phyloP scores from a whole-genome alignment of 37 sponge, comb jelly and placozoan species.

The Haliclona indistincta region DNA sequence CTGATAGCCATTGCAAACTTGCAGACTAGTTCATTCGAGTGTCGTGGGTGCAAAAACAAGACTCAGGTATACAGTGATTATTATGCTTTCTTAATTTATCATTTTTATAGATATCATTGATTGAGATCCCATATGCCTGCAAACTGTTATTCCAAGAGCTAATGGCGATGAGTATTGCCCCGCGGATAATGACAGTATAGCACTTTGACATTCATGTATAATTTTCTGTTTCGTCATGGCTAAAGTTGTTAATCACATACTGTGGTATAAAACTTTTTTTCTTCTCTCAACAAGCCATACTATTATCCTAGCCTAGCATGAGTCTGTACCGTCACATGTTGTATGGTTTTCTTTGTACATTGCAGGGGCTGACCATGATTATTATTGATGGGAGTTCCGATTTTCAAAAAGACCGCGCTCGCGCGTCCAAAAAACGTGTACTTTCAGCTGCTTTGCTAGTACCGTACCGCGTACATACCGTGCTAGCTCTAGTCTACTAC shows the following conservation, averaged over 20 bases:
- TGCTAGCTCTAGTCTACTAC: too few relatives aligned
- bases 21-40: conserved; percentile 90
- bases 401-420: neutral
- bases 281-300: neutral
- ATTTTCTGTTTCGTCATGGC: too few relatives aligned
- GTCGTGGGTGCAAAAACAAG: conserved; percentile 98
- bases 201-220: too few relatives aligned
- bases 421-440: too few relatives aligned
- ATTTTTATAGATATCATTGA: conserved; percentile 85
- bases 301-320: too few relatives aligned
- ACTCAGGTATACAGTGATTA: conserved; percentile 77
- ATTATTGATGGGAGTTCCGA: neutral
- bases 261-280: too few relatives aligned
- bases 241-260: too few relatives aligned
- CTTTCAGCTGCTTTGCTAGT: too few relatives aligned
- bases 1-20: conserved; percentile 98
- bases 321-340: too few relatives aligned
- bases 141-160: conserved; percentile 99
- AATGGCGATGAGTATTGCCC: conserved; percentile 99
- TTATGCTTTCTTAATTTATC: neutral
- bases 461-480: too few relatives aligned
- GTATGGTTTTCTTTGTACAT: neutral
- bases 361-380: neutral
- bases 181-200: conserved; percentile 85
- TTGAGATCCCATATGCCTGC: conserved; percentile 98